phyloP scores from a whole-genome alignment of 2,888 invertebrate genomes.

The Nemoura dubitans region DNA sequence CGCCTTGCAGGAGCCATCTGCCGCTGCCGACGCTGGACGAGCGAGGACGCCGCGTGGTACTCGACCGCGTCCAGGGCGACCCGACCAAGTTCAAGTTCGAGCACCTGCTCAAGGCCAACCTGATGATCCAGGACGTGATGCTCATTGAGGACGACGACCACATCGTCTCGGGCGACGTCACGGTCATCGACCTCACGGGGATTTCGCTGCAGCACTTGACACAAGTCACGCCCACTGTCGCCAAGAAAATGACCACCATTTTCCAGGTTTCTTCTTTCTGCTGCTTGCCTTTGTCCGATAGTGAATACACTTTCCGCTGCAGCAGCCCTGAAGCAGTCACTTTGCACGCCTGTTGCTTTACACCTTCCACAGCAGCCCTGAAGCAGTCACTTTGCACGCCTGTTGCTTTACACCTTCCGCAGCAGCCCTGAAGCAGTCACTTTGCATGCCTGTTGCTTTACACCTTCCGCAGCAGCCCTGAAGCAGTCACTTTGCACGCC shows the following conservation, averaged over 20 bases:
- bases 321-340: no score
- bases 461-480: no score
- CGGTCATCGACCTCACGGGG: slow-evolving; percentile 66
- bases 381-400: no score
- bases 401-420: no score
- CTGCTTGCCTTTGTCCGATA: no score
- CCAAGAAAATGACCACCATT: slow-evolving; percentile 66
- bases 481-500: no score
- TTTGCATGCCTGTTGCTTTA: no score
- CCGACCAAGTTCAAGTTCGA: slow-evolving; percentile 61
- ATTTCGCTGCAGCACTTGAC: slow-evolving; percentile 66
- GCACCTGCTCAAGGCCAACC: slow-evolving; percentile 64
- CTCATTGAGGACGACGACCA: slow-evolving; percentile 68
- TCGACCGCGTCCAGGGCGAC: slow-evolving; percentile 65
- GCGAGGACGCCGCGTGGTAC: slow-evolving; percentile 63
- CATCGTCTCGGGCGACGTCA: slow-evolving; percentile 32
- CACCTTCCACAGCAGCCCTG: no score
- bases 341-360: no score
- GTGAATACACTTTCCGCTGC: no score
- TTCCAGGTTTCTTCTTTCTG: slow-evolving; percentile 56
- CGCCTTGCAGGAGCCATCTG: slow-evolving; percentile 38
- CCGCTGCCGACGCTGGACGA: slow-evolving; percentile 57
- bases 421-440: no score
- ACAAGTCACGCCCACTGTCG: slow-evolving; percentile 67
- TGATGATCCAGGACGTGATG: slow-evolving; percentile 67